Conservation (phyloP, 92 coral and sea anemone species). For the Galaxea fascicularis region DNA sequence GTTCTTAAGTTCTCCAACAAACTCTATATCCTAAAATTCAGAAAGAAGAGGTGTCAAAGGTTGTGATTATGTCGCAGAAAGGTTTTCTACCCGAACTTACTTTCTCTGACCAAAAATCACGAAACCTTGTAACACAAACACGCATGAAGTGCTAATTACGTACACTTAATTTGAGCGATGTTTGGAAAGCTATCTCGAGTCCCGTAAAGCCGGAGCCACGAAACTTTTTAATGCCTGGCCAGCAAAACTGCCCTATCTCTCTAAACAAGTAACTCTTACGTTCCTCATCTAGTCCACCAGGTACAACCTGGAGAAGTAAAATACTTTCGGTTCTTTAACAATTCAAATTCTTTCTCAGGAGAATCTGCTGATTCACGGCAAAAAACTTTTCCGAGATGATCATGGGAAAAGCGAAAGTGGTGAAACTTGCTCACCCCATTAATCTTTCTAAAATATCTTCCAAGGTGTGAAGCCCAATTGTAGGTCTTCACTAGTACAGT, state of each 20-base stretch:
- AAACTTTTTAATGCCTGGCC: constrained; percentile 51
- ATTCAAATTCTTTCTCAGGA: constrained; percentile 17
- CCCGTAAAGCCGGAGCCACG: constrained; percentile 40
- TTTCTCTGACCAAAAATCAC: too few relatives aligned
- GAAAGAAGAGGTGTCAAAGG: too few relatives aligned
- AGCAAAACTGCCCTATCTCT: constrained; percentile 32
- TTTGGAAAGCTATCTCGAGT: constrained; percentile 5
- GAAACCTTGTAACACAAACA: too few relatives aligned
- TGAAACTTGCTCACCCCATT: constrained; percentile 36
- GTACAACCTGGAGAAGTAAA: constrained; percentile 17
- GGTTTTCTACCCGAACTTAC: too few relatives aligned
- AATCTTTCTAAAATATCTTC: constrained; percentile 38
- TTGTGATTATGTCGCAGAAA: too few relatives aligned
- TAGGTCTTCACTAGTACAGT: constrained; percentile 53
- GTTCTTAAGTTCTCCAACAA: too few relatives aligned
- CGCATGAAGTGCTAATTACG: too few relatives aligned
- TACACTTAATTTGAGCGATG: too few relatives aligned
- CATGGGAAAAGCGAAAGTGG: constrained; percentile 50
- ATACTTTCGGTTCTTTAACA: neutral
- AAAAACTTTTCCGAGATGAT: constrained; percentile 54
- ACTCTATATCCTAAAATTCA: too few relatives aligned
- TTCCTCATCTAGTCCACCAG: constrained; percentile 22
- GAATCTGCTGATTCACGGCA: constrained; percentile 34
- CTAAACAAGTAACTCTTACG: constrained; percentile 25
- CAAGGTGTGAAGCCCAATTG: constrained; percentile 54